Conservation (phyloP, 2,888 invertebrate genomes). For the Thera obeliscata region DNA sequence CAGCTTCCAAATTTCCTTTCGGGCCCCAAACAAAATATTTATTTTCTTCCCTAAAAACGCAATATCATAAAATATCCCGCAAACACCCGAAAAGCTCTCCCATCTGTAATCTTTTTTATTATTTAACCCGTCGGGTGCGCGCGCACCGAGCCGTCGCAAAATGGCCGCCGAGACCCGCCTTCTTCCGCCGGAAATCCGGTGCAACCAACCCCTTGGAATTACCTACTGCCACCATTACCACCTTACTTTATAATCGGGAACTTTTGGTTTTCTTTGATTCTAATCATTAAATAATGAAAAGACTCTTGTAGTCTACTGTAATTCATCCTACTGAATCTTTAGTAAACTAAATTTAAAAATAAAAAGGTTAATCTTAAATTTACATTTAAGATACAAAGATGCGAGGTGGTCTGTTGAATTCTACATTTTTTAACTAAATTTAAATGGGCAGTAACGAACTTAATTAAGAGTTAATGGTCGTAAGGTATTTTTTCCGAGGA, state of each 20-base stretch:
- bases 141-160: constrained; percentile 63
- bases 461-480: constrained; percentile 29
- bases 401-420: constrained; percentile 3
- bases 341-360: no score
- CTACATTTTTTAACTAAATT: constrained; percentile 25
- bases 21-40: constrained; percentile 17
- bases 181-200: constrained; percentile 77
- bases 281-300: neutral
- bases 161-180: constrained; percentile 74
- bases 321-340: no score
- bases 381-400: constrained; percentile 14
- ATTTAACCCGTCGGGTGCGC: constrained; percentile 50
- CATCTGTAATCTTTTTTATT: constrained; percentile 51
- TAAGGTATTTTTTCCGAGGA: constrained; percentile 16
- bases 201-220: constrained; percentile 43
- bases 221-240: constrained; percentile 52
- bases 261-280: constrained; percentile 9
- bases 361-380: neutral
- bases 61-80: constrained; percentile 25
- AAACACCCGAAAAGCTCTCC: constrained; percentile 42
- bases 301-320: no score
- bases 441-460: constrained; percentile 12
- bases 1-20: constrained; percentile 9
- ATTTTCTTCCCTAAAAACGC: constrained; percentile 16
- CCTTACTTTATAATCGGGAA: constrained; percentile 26